Conservation (phyloP, 2,888 invertebrate genomes). For the Agriopis marginaria region DNA sequence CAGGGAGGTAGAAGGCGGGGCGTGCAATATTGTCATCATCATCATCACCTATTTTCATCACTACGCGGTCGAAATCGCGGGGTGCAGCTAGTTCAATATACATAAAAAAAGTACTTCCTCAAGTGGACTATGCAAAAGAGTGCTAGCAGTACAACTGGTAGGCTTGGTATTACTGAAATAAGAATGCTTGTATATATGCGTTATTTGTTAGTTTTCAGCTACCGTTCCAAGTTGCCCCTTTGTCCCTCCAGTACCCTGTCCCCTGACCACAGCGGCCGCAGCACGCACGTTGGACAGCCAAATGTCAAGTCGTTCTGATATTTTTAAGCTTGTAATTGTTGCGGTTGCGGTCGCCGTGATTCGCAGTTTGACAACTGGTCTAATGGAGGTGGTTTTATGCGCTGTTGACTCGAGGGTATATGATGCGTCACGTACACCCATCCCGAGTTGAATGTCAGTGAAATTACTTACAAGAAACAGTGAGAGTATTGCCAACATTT, state of each 20-base stretch:
- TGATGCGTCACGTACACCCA: slow-evolving; percentile 23
- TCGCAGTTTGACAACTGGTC: slow-evolving; percentile 71
- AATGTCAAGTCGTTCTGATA: slow-evolving; percentile 65
- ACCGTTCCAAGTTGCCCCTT: background rate
- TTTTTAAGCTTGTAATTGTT: slow-evolving; percentile 56
- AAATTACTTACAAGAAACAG: background rate
- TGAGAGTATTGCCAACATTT: too few species aligned
- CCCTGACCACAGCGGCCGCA: slow-evolving; percentile 52
- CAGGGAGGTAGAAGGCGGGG: too few species aligned
- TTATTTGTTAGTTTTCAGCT: background rate
- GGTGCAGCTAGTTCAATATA: too few species aligned
- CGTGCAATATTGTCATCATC: too few species aligned
- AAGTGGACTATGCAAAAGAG: too few species aligned
- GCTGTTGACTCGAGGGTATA: slow-evolving; percentile 31
- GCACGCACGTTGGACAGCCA: slow-evolving; percentile 52
- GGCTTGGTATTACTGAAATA: too few species aligned
- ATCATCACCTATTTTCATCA: too few species aligned
- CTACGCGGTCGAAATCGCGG: too few species aligned
- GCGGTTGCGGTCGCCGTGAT: slow-evolving; percentile 57
- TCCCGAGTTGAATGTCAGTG: background rate
- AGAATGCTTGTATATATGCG: background rate
- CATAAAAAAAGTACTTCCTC: too few species aligned
- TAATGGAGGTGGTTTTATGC: slow-evolving; percentile 56
- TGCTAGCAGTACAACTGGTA: too few species aligned
- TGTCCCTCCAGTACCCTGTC: background rate